Evolutionary conservation across 2,113 vertebrate species (phyloP).

Genomic region (Epinephelus fuscoguttatus): DNA sequence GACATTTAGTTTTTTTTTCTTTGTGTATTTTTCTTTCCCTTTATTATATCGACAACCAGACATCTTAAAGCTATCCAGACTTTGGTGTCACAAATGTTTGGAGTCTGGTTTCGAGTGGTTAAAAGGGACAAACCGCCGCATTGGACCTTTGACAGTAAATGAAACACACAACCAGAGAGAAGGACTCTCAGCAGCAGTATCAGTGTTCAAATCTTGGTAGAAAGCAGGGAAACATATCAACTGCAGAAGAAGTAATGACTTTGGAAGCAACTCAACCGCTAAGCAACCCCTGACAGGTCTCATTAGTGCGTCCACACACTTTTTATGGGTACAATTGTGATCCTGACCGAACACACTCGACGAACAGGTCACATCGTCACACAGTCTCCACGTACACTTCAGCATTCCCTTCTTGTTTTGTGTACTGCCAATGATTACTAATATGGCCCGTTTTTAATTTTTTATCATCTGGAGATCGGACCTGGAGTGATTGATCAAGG

Average conservation of each 20-base stretch:
- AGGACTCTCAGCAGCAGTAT: not conserved
- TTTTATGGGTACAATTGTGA: not conserved
- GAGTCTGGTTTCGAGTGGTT: slow-evolving; percentile 21
- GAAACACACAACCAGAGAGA: slow-evolving; percentile 18
- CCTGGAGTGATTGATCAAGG: not conserved
- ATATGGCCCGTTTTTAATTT: not conserved
- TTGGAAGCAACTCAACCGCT: not conserved
- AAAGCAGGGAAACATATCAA: not conserved
- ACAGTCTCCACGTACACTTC: not conserved
- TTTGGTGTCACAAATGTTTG: slow-evolving; percentile 33
- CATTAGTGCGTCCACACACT: slow-evolving; percentile 33
- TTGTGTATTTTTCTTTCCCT: not conserved
- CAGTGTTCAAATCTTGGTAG: not conserved
- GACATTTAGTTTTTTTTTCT: not conserved
- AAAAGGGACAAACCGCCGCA: slow-evolving; percentile 19
- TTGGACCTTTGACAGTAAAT: not conserved
- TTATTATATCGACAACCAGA: slow-evolving; percentile 15
- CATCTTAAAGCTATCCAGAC: not conserved
- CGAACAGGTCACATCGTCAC: not conserved
- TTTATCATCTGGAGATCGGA: slow-evolving; percentile 40
- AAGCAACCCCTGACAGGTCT: slow-evolving; percentile 10
- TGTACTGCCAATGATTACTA: slow-evolving; percentile 29
- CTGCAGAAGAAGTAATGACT: not conserved
- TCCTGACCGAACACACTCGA: not conserved
- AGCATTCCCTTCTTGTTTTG: not conserved